phyloP scores from a whole-genome alignment of 2,888 invertebrate species.

The Phlogophora meticulosa region DNA sequence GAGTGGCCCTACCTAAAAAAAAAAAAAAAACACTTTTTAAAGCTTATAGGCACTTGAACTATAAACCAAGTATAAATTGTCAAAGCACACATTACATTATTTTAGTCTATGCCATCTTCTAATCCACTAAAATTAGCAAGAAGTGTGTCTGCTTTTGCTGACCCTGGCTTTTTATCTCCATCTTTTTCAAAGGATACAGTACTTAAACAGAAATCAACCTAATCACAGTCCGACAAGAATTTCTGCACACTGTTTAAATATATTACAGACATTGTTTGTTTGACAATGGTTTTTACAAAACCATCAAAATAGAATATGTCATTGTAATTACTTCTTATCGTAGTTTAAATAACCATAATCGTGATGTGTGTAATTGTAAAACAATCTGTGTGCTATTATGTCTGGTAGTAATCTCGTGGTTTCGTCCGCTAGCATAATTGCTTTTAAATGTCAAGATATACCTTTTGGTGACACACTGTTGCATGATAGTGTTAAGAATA shows the following conservation, averaged over 20 bases:
- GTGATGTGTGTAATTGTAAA: constrained; percentile 65
- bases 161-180: constrained; percentile 12
- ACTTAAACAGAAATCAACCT: constrained; percentile 14
- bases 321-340: constrained; percentile 67
- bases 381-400: constrained; percentile 64
- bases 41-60: no score
- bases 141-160: background rate
- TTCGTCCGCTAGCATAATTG: constrained; percentile 51
- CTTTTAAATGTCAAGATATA: constrained; percentile 47
- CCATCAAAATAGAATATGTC: constrained; percentile 59
- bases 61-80: no score
- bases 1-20: no score
- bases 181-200: constrained; percentile 10
- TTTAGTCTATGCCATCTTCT: background rate
- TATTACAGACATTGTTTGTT: constrained; percentile 37
- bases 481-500: constrained; percentile 8
- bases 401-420: constrained; percentile 55
- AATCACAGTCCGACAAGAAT: constrained; percentile 6
- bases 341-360: constrained; percentile 64
- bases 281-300: constrained; percentile 59
- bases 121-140: background rate
- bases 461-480: constrained; percentile 55
- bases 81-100: no score
- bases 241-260: constrained; percentile 23
- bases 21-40: no score